Conservation (phyloP, 1,140 invertebrate genomes). For the Idris sp. region DNA sequence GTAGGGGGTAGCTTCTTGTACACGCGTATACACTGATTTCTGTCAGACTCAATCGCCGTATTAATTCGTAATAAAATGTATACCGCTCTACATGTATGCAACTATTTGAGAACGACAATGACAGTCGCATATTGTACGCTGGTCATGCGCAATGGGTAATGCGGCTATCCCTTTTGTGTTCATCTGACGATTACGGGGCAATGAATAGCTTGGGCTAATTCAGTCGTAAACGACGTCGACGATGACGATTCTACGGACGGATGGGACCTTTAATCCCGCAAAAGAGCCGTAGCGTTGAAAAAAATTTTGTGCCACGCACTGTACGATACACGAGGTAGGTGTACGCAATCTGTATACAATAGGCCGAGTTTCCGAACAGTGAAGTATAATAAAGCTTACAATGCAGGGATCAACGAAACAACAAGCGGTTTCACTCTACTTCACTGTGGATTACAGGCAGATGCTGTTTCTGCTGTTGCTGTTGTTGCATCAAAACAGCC, state of each 20-base stretch:
- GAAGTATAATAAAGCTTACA: slow-evolving; percentile 67
- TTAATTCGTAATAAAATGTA: slow-evolving; percentile 66
- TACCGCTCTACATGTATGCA: slow-evolving; percentile 25
- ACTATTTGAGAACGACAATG: slow-evolving; percentile 57
- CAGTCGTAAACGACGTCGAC: slow-evolving; percentile 59
- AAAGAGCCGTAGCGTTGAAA: slow-evolving; percentile 58
- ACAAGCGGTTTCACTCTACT: slow-evolving; percentile 74
- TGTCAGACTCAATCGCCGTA: slow-evolving; percentile 62
- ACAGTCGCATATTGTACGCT: slow-evolving; percentile 59
- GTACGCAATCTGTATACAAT: slow-evolving; percentile 70
- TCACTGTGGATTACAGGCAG: slow-evolving; percentile 75
- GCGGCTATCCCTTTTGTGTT: slow-evolving; percentile 62
- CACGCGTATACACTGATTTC: slow-evolving; percentile 52
- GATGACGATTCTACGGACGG: slow-evolving; percentile 52
- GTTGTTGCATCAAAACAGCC: slow-evolving; percentile 59
- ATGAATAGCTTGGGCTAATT: slow-evolving; percentile 63
- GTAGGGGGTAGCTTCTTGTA: slow-evolving; percentile 46
- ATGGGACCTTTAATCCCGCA: slow-evolving; percentile 66
- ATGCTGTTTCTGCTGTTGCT: slow-evolving; percentile 68
- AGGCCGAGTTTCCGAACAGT: slow-evolving; percentile 66
- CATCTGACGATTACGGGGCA: slow-evolving; percentile 63
- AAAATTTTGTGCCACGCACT: slow-evolving; percentile 54
- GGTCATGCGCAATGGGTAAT: slow-evolving; percentile 65
- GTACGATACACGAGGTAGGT: slow-evolving; percentile 56
- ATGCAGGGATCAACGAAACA: slow-evolving; percentile 75